Conservation (phyloP, 53 echinoderm and acorn worm genomes). For the Zoroaster sp. region DNA sequence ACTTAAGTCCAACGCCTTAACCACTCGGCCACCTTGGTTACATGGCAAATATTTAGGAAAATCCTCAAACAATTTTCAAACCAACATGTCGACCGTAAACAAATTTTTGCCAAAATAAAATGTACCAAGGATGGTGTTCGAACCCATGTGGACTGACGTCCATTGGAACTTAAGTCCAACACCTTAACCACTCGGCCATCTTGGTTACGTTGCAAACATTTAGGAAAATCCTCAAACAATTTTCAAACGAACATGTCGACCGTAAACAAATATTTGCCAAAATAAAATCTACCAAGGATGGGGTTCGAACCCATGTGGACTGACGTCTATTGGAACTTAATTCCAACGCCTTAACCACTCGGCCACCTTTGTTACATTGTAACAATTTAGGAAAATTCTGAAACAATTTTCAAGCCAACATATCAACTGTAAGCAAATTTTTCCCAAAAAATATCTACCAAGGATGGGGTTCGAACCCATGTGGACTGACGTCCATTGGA, state of each 20-base stretch:
- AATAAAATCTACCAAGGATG: slow-evolving; percentile 66
- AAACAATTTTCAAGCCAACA: neutral
- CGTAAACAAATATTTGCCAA: neutral
- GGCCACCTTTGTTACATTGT: slow-evolving; percentile 75
- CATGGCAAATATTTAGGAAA: neutral
- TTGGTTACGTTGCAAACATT: neutral
- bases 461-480: slow-evolving; percentile 89
- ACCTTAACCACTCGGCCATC: slow-evolving; percentile 99
- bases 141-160: slow-evolving; percentile 96
- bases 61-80: too few relatives aligned
- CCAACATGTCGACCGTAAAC: too few relatives aligned
- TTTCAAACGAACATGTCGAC: neutral
- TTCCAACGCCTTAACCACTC: slow-evolving; percentile 99
- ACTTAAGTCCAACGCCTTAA: slow-evolving; percentile 99
- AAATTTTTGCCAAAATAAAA: neutral
- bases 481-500: slow-evolving; percentile 98
- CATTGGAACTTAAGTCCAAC: slow-evolving; percentile 99
- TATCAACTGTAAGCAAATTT: neutral
- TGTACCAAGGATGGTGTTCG: slow-evolving; percentile 66
- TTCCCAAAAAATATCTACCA: neutral
- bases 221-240: neutral
- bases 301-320: slow-evolving; percentile 98
- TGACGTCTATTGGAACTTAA: slow-evolving; percentile 97
- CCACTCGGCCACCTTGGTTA: slow-evolving; percentile 92
- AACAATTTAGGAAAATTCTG: neutral